Evolutionary conservation across 2,888 invertebrate species (phyloP).

Genomic region (Holacanthella duospinosa): DNA sequence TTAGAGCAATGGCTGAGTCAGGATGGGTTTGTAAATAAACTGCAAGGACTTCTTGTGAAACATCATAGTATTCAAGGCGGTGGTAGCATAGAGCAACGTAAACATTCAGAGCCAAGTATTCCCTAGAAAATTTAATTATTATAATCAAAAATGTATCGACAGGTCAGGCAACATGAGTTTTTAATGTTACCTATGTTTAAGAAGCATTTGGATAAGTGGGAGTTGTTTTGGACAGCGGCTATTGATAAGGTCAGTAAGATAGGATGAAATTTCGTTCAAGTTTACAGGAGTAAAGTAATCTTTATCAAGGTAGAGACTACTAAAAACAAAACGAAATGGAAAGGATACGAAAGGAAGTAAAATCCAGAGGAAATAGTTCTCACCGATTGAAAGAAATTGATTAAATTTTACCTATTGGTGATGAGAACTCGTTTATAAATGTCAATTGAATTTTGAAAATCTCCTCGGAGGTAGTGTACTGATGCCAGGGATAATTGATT

Average conservation of each 20-base stretch:
- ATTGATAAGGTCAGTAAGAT: slow-evolving; percentile 26
- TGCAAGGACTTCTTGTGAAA: slow-evolving; percentile 91
- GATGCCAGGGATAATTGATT: slow-evolving; percentile 93
- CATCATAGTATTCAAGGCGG: slow-evolving; percentile 95
- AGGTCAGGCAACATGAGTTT: no score
- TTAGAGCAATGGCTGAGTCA: slow-evolving; percentile 89
- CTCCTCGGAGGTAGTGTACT: slow-evolving; percentile 87
- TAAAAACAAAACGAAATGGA: not conserved
- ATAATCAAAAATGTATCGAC: no score
- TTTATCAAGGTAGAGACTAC: not conserved
- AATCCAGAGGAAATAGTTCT: not conserved
- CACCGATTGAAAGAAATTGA: not conserved
- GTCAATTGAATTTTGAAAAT: slow-evolving; percentile 97
- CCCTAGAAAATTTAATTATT: slow-evolving; percentile 49
- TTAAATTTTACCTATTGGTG: slow-evolving; percentile 63
- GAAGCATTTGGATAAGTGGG: slow-evolving; percentile 27
- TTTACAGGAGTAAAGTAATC: not conserved
- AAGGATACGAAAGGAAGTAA: not conserved
- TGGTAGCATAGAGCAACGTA: slow-evolving; percentile 97
- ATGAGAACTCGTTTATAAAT: slow-evolving; percentile 88
- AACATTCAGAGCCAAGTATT: slow-evolving; percentile 85
- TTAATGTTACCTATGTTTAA: slow-evolving; percentile 17
- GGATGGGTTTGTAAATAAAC: slow-evolving; percentile 83
- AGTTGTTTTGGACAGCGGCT: slow-evolving; percentile 25
- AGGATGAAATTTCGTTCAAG: slow-evolving; percentile 16